Evolutionary conservation across 2,113 vertebrate species (phyloP).

Genomic region (Anthoscopus minutus): DNA sequence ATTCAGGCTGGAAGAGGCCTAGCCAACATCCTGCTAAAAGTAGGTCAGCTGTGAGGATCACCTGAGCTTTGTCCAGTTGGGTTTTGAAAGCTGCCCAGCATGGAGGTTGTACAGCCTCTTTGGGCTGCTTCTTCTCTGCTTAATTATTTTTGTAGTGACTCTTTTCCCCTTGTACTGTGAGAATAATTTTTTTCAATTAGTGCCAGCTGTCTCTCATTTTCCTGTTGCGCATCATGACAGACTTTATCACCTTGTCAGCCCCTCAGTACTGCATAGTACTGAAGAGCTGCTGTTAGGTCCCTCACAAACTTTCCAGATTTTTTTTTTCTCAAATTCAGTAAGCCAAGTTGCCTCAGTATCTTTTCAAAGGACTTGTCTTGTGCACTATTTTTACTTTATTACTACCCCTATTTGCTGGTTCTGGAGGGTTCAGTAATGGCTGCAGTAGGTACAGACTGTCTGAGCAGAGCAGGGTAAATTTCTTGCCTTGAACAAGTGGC

Average conservation of each 20-base stretch:
- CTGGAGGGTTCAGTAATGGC: not conserved
- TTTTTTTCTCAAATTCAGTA: not conserved
- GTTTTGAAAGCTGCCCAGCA: not conserved
- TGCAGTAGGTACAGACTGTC: not conserved
- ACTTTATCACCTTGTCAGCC: not conserved
- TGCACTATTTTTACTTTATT: not conserved
- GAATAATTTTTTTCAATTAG: not conserved
- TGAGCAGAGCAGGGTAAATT: not conserved
- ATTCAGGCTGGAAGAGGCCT: not conserved
- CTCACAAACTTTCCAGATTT: not conserved
- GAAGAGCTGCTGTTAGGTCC: not conserved
- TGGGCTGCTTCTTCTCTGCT: not conserved
- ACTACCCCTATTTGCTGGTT: accelerated
- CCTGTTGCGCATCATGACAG: not conserved
- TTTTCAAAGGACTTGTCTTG: not conserved
- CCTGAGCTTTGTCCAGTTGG: not conserved
- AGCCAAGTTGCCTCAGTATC: not conserved
- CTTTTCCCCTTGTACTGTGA: accelerated
- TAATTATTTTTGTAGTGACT: not conserved
- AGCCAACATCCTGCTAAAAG: not conserved
- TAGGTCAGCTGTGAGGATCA: not conserved
- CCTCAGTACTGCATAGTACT: not conserved
- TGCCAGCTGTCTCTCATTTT: not conserved
- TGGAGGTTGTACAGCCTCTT: not conserved
- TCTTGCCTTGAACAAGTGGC: not conserved